Conservation (phyloP, 2,113 vertebrate species). For the Laticauda laticaudata region DNA sequence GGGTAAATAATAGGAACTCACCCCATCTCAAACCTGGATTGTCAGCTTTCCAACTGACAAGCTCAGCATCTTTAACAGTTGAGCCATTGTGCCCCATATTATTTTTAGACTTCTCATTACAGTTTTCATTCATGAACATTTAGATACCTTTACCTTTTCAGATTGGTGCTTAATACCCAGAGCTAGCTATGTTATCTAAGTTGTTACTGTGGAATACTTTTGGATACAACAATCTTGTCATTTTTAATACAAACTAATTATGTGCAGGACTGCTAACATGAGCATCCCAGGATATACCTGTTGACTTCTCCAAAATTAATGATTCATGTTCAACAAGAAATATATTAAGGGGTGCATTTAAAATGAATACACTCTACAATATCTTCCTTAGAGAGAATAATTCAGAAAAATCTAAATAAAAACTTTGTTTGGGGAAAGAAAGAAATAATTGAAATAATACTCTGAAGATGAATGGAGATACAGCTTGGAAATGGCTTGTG, state of each 20-base stretch:
- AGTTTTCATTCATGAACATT: not conserved
- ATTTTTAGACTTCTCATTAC: not conserved
- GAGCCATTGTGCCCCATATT: not conserved
- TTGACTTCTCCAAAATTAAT: not conserved
- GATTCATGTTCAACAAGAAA: not conserved
- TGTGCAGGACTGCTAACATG: not conserved
- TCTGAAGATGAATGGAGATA: not conserved
- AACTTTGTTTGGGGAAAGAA: not conserved
- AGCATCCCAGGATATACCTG: not conserved
- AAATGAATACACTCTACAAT: not conserved
- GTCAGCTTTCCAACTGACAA: too few species aligned
- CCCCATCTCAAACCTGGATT: too few species aligned
- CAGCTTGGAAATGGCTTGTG: not conserved
- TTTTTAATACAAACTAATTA: not conserved
- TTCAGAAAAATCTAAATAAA: not conserved
- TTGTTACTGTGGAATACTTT: not conserved
- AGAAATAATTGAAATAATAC: not conserved
- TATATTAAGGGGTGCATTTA: not conserved
- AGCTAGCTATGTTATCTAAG: not conserved
- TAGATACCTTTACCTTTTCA: not conserved
- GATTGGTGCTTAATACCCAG: not conserved
- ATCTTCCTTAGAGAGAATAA: not conserved
- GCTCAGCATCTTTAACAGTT: not conserved
- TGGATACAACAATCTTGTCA: not conserved
- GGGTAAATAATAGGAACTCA: too few species aligned